These are phyloP conservation scores for Garra rufa DNA, from an alignment of 2,113 vertebrate genomes.

Conservation along the genomic window DNA sequence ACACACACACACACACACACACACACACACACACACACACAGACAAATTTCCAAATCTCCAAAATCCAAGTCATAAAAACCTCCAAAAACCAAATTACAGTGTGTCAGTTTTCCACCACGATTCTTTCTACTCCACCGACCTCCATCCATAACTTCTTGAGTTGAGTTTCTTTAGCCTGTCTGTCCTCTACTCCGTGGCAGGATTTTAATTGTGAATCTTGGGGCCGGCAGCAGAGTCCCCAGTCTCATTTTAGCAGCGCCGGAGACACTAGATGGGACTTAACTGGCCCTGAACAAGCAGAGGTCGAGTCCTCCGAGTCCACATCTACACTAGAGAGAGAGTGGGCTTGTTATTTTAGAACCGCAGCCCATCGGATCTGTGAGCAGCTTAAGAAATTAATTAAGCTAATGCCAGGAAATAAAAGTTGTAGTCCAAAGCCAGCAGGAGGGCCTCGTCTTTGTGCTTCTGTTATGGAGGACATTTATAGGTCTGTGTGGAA, in stretches of 20 bases:
- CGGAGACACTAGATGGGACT: constrained; percentile 35
- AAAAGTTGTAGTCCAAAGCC: constrained; percentile 53
- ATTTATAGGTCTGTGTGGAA: constrained; percentile 64
- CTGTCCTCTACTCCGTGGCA: constrained; percentile 3
- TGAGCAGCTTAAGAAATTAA: constrained; percentile 64
- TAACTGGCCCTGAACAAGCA: constrained; percentile 38
- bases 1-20: too few relatives aligned
- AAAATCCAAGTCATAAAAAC: not conserved
- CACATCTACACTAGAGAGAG: constrained; percentile 11
- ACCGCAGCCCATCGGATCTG: constrained; percentile 51
- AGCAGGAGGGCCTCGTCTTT: constrained; percentile 28
- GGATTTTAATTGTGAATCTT: constrained; percentile 58
- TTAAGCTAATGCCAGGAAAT: constrained; percentile 69
- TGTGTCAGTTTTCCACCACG: not conserved
- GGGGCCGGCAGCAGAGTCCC: constrained; percentile 44
- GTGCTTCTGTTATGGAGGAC: constrained; percentile 50
- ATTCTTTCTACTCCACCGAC: constrained; percentile 29
- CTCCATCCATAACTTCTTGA: constrained; percentile 43
- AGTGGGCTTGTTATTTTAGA: constrained; percentile 50
- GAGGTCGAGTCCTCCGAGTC: constrained; percentile 44
- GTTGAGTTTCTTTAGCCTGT: constrained; percentile 29
- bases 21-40: too few relatives aligned
- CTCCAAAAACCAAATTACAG: not conserved
- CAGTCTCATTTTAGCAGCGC: constrained; percentile 51
- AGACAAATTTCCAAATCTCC: too few relatives aligned